Base-by-base conservation (phyloP, 2,888 invertebrate species). In the Apeira syringaria region DNA sequence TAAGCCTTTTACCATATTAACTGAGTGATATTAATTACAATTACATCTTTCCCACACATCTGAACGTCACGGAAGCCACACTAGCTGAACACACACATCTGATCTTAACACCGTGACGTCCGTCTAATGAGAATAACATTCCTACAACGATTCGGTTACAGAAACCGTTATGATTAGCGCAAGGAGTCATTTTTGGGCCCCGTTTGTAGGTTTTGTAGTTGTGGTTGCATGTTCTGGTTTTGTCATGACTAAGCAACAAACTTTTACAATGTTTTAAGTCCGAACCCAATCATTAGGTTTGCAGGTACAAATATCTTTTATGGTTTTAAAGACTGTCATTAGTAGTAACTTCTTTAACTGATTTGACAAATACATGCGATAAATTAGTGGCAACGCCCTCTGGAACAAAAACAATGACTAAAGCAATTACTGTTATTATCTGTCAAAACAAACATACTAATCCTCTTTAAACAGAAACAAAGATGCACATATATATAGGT, bases 41-140 rank as follows among this genome's bases (percentile, higher is more conserved):
- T 46, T n/a, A 36, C 29, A 25, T 31, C 22, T 47, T 50, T 55
- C 52, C 55, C 55, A 55, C 50, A 31, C 32, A 35, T 36, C 33
- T 36, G 26, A 34, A 9, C 39, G 44, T 47, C 37, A 46, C 39
- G 33, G 25, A 41, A 40, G 31, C 25, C 37, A 43, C 39, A 46
- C 44, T 40, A 35, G 47, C 39, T 43, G 20, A 28, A 32, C 36
- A 42, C 41, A 32, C 9, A 25, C 31, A 22, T n/a, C 41, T 41
- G 47, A 50, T 35, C 38, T 43, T 33, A 33, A 28, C 32, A 59
- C 59, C 69, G 61, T 60, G 54, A 67, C 64, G 65, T 52, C 38
- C 45, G 26, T 31, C 27, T 54, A 52, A 54, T 54, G 52, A 56
- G 54, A 53, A 45, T 52, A 50, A 56, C 55, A 53, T 55, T 53